These are phyloP conservation scores for Drosophila nr. fundita DNA, from an alignment of 2,888 invertebrate genomes.

Conservation along the genomic window DNA sequence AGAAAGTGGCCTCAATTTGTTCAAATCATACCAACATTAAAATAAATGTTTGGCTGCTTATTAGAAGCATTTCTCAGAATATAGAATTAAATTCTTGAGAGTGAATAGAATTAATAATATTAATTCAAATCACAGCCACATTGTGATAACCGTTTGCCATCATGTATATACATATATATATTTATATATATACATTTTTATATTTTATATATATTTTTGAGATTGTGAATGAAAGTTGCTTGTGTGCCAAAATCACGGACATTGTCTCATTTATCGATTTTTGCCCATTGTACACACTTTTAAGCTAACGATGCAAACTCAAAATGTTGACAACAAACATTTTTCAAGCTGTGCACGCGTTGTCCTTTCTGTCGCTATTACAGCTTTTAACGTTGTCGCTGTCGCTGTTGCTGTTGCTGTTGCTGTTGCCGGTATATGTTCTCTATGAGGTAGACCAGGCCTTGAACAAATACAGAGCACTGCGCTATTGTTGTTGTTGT, in stretches of 20 bases:
- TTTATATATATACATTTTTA: neutral
- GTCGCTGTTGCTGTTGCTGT: slow-evolving; percentile 32
- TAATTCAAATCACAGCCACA: neutral
- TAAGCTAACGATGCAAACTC: slow-evolving; percentile 81
- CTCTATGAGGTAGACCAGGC: slow-evolving; percentile 65
- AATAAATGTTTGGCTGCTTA: slow-evolving; percentile 4
- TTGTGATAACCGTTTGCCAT: neutral
- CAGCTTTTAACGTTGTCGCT: slow-evolving; percentile 36
- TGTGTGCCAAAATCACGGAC: slow-evolving; percentile 48
- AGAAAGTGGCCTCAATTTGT: neutral
- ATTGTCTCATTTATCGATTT: slow-evolving; percentile 73
- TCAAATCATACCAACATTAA: neutral
- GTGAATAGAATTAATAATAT: neutral
- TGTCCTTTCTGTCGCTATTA: slow-evolving; percentile 53
- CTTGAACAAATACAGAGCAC: slow-evolving; percentile 69
- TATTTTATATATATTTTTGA: slow-evolving; percentile 4
- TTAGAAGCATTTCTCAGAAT: slow-evolving; percentile 24
- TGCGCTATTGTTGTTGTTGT: slow-evolving; percentile 19
- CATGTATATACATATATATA: neutral
- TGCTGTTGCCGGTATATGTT: slow-evolving; percentile 16
- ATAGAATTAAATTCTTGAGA: slow-evolving; percentile 16
- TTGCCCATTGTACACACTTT: slow-evolving; percentile 72
- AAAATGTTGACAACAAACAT: slow-evolving; percentile 82
- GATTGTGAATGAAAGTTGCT: slow-evolving; percentile 27
- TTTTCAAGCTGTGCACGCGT: slow-evolving; percentile 79